Percentiles rank a stretch among this genome's conserved stretches.
These are phyloP conservation scores for Champsocephalus gunnari DNA, from an alignment of 2,797 vertebrate genomes.

Conservation along the genomic window DNA sequence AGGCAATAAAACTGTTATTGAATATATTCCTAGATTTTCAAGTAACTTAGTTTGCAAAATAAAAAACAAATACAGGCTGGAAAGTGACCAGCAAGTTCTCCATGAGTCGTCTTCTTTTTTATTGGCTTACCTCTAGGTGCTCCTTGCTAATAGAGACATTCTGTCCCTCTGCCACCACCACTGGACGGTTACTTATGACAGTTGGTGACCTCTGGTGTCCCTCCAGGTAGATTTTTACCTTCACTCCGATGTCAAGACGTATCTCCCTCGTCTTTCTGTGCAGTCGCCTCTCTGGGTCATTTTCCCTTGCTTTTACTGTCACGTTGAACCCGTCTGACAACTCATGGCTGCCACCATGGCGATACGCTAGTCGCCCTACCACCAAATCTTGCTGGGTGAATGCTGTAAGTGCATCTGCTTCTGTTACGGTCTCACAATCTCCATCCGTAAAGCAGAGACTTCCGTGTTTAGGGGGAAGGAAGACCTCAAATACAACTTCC, in stretches of 20 bases:
- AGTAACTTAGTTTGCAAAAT: neutral
- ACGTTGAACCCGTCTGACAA: conserved; percentile 88
- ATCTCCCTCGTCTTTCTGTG: conserved; percentile 67
- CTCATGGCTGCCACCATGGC: conserved; percentile 82
- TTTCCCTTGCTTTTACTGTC: conserved; percentile 79
- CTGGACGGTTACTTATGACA: conserved; percentile 76
- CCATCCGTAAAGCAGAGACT: conserved; percentile 80
- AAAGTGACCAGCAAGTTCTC: neutral
- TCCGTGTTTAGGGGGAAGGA: conserved; percentile 85
- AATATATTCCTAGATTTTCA: neutral
- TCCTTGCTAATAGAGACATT: conserved; percentile 85
- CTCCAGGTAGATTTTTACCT: conserved; percentile 85
- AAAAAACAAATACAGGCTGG: neutral
- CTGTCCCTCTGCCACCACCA: conserved; percentile 90
- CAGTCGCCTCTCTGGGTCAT: conserved; percentile 29
- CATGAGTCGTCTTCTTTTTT: neutral
- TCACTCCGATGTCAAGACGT: conserved; percentile 80
- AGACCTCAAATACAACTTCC: conserved; percentile 86
- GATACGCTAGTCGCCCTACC: conserved; percentile 82
- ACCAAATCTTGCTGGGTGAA: conserved; percentile 89
- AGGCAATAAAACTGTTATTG: neutral
- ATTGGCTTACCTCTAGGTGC: conserved; percentile 83
- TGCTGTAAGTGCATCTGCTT: conserved; percentile 55
- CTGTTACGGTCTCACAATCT: conserved; percentile 23
- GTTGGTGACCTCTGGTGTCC: conserved; percentile 84